Evolutionary conservation across 2,888 invertebrate species (phyloP).

Genomic region (Seira musarum): DNA sequence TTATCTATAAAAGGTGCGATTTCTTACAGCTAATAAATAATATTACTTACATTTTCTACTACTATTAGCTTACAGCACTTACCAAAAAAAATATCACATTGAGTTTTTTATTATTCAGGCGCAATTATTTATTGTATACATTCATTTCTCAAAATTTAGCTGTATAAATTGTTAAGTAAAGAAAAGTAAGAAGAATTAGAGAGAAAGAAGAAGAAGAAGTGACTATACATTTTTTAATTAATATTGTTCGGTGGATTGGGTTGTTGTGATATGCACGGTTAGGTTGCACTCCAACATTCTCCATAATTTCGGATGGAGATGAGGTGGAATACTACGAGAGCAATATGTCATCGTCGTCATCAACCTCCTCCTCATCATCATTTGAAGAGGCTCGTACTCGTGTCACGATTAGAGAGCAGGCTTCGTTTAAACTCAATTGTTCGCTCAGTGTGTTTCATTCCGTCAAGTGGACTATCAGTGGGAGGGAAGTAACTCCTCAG

Average conservation of each 20-base stretch:
- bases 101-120: background rate
- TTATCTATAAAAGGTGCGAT: too few species aligned
- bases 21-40: background rate
- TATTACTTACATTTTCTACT: background rate
- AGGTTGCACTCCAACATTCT: slow-evolving; percentile 60
- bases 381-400: slow-evolving; percentile 48
- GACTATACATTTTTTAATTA: too few species aligned
- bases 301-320: slow-evolving; percentile 48
- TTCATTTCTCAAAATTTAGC: too few species aligned
- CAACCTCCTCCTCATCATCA: background rate
- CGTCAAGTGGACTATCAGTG: slow-evolving; percentile 65
- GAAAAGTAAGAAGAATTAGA: background rate
- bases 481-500: slow-evolving; percentile 60
- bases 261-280: slow-evolving; percentile 26
- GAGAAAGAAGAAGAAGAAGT: background rate
- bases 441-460: slow-evolving; percentile 58
- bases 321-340: slow-evolving; percentile 35
- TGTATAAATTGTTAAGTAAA: too few species aligned
- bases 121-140: too few species aligned
- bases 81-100: background rate
- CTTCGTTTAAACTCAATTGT: slow-evolving; percentile 64
- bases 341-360: slow-evolving; percentile 1
- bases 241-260: background rate
- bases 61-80: slow-evolving; percentile 11
- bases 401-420: slow-evolving; percentile 64